Evolutionary conservation across 2,113 vertebrate genomes (phyloP).

Genomic region (Merops nubicus): DNA sequence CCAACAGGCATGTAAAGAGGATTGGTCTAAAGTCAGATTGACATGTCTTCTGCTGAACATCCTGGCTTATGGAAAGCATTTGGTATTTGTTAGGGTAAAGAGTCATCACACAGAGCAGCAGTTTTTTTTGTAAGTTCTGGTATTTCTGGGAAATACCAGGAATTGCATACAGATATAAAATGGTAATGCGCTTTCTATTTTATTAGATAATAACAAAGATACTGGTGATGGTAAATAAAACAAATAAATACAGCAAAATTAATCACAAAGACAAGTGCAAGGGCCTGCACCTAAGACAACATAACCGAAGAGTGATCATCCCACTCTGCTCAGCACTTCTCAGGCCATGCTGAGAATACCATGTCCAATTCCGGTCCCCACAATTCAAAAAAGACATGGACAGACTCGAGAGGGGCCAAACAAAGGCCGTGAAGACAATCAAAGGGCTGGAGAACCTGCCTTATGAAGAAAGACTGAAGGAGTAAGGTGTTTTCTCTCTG

Average conservation of each 20-base stretch:
- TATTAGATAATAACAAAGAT: not conserved
- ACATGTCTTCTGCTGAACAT: not conserved
- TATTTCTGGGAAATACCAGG: not conserved
- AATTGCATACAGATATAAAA: not conserved
- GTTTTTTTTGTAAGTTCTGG: not conserved
- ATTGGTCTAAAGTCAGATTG: conserved; percentile 39
- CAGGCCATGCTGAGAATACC: not conserved
- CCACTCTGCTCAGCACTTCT: not conserved
- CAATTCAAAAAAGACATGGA: not conserved
- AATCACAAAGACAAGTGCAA: not conserved
- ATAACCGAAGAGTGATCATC: not conserved
- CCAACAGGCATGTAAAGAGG: not conserved
- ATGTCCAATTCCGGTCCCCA: not conserved
- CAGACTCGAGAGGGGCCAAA: not conserved
- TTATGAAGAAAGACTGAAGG: not conserved
- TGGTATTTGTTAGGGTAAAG: not conserved
- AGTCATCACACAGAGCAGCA: not conserved
- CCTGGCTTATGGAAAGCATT: not conserved
- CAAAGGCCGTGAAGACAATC: not conserved
- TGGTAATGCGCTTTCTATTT: not conserved
- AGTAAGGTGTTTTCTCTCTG: not conserved
- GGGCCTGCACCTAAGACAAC: not conserved
- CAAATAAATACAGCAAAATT: not conserved
- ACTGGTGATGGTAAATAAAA: not conserved
- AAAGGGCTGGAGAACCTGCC: not conserved